Conservation (phyloP, 2,797 vertebrate genomes). For the Scolopax rusticola region DNA sequence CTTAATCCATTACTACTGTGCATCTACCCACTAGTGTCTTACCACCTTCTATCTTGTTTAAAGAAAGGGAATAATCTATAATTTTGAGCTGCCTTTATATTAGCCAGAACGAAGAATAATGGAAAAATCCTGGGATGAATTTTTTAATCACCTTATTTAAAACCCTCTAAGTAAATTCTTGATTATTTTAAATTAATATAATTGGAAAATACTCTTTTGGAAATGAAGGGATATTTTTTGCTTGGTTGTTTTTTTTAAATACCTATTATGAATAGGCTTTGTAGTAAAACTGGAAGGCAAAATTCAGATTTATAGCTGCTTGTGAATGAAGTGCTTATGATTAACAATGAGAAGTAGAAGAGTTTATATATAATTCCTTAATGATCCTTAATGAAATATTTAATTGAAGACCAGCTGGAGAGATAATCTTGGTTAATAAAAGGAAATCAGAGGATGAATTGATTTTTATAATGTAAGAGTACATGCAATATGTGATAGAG, state of each 20-base stretch:
- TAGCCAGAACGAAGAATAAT: background rate
- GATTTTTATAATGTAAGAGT: background rate
- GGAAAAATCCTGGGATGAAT: constrained; percentile 10
- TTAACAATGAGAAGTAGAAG: background rate
- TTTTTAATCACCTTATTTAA: constrained; percentile 25
- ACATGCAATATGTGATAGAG: background rate
- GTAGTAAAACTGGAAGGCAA: constrained; percentile 24
- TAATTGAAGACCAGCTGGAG: constrained; percentile 1
- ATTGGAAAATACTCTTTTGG: constrained; percentile 43
- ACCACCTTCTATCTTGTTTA: background rate
- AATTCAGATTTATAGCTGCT: background rate
- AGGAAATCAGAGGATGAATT: background rate
- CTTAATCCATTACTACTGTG: constrained; percentile 18
- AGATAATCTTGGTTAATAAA: background rate
- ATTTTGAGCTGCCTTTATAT: constrained; percentile 40
- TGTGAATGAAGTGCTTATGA: background rate
- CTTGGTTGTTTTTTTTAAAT: background rate
- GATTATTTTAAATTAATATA: constrained; percentile 54
- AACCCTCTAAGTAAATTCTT: constrained; percentile 47
- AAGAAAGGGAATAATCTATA: constrained; percentile 10
- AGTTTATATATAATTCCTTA: constrained; percentile 11
- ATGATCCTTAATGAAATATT: constrained; percentile 24
- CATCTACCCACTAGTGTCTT: background rate
- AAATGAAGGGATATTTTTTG: background rate
- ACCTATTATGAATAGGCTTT: background rate